These are phyloP conservation scores for Thinocorus orbignyianus DNA, from an alignment of 2,113 vertebrate genomes.

Conservation along the genomic window DNA sequence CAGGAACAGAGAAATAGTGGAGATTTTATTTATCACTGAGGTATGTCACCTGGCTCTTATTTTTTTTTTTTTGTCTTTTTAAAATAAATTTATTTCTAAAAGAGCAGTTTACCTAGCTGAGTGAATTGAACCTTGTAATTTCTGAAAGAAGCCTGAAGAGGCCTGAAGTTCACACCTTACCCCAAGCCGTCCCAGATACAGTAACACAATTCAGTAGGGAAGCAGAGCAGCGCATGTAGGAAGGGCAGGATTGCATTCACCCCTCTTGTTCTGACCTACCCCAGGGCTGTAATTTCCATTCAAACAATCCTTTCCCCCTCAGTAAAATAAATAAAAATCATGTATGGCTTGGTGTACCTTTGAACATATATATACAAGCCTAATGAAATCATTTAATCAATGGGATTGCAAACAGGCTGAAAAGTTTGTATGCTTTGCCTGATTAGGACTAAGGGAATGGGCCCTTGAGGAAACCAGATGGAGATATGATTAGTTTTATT, in stretches of 20 bases:
- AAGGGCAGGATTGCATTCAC: neutral
- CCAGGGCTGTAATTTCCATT: neutral
- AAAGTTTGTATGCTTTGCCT: constrained; percentile 43
- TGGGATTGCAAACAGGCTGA: constrained; percentile 24
- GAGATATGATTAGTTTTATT: constrained; percentile 65
- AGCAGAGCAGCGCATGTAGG: neutral
- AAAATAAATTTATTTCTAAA: neutral
- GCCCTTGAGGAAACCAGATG: constrained; percentile 48
- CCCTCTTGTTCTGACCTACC: neutral
- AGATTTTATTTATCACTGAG: constrained; percentile 33
- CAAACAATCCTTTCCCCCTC: neutral
- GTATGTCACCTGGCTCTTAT: neutral
- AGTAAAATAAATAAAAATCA: neutral
- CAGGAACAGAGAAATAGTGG: neutral
- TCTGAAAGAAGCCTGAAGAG: neutral
- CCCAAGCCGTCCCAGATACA: neutral
- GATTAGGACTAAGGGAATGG: constrained; percentile 56
- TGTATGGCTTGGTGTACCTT: neutral
- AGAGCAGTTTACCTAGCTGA: constrained; percentile 10
- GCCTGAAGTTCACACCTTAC: neutral
- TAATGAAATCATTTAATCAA: constrained; percentile 66
- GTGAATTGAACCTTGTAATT: constrained; percentile 1
- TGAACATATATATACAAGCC: neutral
- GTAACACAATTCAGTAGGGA: neutral
- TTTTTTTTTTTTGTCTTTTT: neutral